These are phyloP conservation scores for Cyclargus thomasi DNA, from an alignment of 1,140 invertebrate genomes.

Conservation along the genomic window DNA sequence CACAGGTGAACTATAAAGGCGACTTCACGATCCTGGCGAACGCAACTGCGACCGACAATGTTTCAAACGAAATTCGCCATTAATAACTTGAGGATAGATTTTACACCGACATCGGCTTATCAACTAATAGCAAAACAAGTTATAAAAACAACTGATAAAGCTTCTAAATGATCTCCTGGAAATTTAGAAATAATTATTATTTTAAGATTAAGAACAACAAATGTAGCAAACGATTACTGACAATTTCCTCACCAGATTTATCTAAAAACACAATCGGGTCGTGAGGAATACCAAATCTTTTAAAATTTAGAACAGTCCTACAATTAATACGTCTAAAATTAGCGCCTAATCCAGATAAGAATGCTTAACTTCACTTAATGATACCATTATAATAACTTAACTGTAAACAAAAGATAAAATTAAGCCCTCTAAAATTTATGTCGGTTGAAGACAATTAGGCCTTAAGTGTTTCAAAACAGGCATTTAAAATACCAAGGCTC, in stretches of 20 bases:
- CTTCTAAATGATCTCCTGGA: background rate
- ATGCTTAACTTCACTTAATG: background rate
- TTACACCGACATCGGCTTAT: too few species aligned
- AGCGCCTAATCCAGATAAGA: background rate
- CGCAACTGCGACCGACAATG: too few species aligned
- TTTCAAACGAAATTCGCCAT: too few species aligned
- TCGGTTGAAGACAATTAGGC: background rate
- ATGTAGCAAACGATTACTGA: background rate
- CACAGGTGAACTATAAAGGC: slow-evolving; percentile 83
- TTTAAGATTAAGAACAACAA: background rate
- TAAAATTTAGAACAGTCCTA: background rate
- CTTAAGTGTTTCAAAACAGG: slow-evolving; percentile 1
- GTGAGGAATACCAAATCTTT: background rate
- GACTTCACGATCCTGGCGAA: too few species aligned
- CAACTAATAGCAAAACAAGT: too few species aligned
- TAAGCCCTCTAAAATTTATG: slow-evolving; percentile 1
- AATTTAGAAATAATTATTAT: background rate
- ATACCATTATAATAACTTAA: background rate
- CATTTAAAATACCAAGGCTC: background rate
- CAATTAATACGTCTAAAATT: background rate
- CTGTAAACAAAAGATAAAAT: slow-evolving; percentile 3
- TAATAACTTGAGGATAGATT: too few species aligned
- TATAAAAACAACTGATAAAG: too few species aligned
- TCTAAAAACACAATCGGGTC: background rate
- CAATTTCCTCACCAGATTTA: background rate